A percentile compares a stretch with the other conserved stretches of the same genome.
Conservation (phyloP, 2,888 invertebrate species). For the Thereva nobilitata region DNA sequence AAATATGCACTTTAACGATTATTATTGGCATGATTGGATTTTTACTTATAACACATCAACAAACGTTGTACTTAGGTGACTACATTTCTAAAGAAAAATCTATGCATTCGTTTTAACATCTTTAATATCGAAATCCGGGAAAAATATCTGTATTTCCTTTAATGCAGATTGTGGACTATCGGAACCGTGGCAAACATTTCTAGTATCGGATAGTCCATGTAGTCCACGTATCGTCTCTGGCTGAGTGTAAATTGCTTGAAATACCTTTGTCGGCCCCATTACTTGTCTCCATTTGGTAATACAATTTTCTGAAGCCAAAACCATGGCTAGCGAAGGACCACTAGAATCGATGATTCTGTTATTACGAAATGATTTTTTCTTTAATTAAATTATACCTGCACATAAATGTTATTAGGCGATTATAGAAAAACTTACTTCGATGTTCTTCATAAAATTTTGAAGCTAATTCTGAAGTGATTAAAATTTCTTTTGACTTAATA, state of each 20-base stretch:
- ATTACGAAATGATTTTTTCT: conserved; percentile 48
- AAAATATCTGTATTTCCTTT: conserved; percentile 81
- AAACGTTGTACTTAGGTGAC: no score
- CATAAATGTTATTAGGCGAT: conserved; percentile 81
- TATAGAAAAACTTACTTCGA: conserved; percentile 79
- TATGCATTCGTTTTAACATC: conserved; percentile 1
- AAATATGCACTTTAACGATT: no score
- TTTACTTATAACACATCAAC: no score
- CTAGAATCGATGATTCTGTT: conserved; percentile 59
- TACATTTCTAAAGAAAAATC: not conserved
- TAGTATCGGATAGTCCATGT: conserved; percentile 90
- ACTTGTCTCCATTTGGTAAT: conserved; percentile 79
- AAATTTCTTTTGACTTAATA: conserved; percentile 68
- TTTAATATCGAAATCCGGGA: conserved; percentile 71
- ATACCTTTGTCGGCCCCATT: conserved; percentile 91
- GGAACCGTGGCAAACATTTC: conserved; percentile 94
- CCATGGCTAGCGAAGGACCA: conserved; percentile 80
- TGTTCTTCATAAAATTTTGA: conserved; percentile 83
- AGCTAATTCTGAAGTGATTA: conserved; percentile 67
- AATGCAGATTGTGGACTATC: conserved; percentile 73
- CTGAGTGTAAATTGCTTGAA: conserved; percentile 74
- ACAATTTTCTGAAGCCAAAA: conserved; percentile 76
- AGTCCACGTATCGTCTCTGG: conserved; percentile 79
- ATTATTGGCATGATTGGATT: no score
- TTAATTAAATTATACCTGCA: conserved; percentile 63